Base-by-base conservation (phyloP, 2,888 invertebrate species). In the Dryocosmus kuriphilus region DNA sequence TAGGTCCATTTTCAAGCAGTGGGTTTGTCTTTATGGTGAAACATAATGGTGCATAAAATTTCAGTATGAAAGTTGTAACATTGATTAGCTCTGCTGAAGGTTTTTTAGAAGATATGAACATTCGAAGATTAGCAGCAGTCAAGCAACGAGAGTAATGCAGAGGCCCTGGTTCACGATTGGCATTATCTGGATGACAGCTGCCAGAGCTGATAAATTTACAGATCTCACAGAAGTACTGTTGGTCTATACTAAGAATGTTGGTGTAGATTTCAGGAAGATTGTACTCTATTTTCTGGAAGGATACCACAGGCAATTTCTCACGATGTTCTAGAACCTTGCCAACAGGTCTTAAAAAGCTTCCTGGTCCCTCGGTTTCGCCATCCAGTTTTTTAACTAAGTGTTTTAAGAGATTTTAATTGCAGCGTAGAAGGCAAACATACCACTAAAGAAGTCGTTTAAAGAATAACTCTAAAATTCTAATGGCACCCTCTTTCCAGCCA, bases 341-440 rank as follows among this genome's bases (percentile, higher is more conserved):
- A n/a, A 88, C 82, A 73, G 82, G 79, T 9, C 86, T 86, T 24
- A 79, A 78, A 80, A 83, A 88, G 19, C 74, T 71, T 62, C 22
- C 71, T 51, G 87, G 86, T n/a, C 87, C 87, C 51, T 81, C 79
- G 74, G 55, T 67, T n/a, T 60, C n/a, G 3, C 77, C 79, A 74
- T 79, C 79, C 35, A 76, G 76, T 51, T 60, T 22, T 24, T 79
- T 35, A 61, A 79, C 76, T 14, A 76, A 60, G 63, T 79, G 76
- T 24, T 74, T 35, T 19, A 78, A 38, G 9, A 1, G 38, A 1
- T n/a, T n/a, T n/a, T n/a, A n/a, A n/a, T n/a, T n/a, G n/a, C n/a
- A n/a, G n/a, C n/a, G n/a, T n/a, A n/a, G n/a, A n/a, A n/a, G n/a
- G n/a, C n/a, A n/a, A n/a, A n/a, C n/a, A n/a, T n/a, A n/a, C n/a